Percentiles rank a stretch among this genome's conserved stretches.
phyloP scores from a whole-genome alignment of 2,888 invertebrate species.

The Omphaloscelis lunosa region DNA sequence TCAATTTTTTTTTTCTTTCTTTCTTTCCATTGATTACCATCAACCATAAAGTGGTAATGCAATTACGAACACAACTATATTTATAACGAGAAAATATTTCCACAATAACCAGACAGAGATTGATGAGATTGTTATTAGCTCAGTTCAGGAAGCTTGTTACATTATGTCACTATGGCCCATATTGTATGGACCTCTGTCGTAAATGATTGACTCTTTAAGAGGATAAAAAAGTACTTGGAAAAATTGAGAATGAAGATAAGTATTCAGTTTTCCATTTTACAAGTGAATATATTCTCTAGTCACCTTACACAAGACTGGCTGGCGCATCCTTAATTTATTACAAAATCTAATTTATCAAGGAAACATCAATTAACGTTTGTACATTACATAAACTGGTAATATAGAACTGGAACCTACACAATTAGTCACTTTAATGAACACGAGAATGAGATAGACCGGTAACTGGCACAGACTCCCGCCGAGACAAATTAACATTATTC shows the following conservation, averaged over 20 bases:
- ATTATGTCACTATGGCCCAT: neutral
- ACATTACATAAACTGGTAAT: neutral
- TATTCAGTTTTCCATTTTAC: too few relatives aligned
- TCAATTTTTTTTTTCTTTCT: too few relatives aligned
- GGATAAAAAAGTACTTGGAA: too few relatives aligned
- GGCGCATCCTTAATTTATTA: neutral
- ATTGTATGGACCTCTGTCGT: too few relatives aligned
- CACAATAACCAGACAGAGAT: neutral
- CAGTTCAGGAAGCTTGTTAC: constrained; percentile 8
- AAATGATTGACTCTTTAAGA: too few relatives aligned
- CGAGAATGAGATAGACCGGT: neutral
- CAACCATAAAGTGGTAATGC: too few relatives aligned
- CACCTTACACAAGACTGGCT: too few relatives aligned
- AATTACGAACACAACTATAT: too few relatives aligned
- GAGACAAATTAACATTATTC: neutral
- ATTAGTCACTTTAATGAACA: neutral
- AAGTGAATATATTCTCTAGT: too few relatives aligned
- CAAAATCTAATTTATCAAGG: neutral
- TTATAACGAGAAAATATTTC: neutral
- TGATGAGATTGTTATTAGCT: neutral
- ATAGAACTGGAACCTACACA: neutral
- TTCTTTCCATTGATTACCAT: too few relatives aligned
- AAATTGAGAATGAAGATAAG: too few relatives aligned
- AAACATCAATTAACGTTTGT: constrained; percentile 2
- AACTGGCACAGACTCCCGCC: neutral